Evolutionary conservation across 2,797 vertebrate genomes (phyloP), one percentile per base, ranked within the genome.

Genomic region (Xerus rutilus): DNA sequence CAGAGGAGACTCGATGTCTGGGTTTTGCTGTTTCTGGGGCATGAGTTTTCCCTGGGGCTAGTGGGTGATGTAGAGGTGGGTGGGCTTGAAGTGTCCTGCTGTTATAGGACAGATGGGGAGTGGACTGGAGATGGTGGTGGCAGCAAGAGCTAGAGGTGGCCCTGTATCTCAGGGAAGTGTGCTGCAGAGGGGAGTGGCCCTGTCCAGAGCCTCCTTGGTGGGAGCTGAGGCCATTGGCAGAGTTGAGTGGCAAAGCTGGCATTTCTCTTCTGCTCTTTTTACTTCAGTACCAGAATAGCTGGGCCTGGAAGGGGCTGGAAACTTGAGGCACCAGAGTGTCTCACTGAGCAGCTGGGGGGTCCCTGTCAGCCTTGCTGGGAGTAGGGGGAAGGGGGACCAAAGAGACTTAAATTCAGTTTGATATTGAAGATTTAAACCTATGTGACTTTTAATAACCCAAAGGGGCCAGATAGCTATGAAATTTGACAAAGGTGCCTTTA

Each of bases 371-470:
- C 64, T 89, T 23, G 23, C 43, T 87, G 17, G 25, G 59, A 35
- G 9, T 39, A 18, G n/a, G n/a, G 14, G 45, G 7, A 47, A 17
- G 28, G 47, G 43, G 88, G 72, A 28, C 43, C 86, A 84, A 52
- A 12, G 20, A 47, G 20, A 93, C 54, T 87, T 45, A 79, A 93
- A 91, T 95, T 76, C 76, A 86, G 17, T 79, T 59, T 89, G 88
- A 96, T 74, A 78, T 57, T 73, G 67, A 96, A 91, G 69, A 89
- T 95, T 84, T 86, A 84, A 93, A 74, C 23, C 23, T 88, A 28
- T 12, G 23, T 92, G 90, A 72, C 64, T 95, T 97, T 87, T 72
- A 94, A 93, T 92, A 93, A 83, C 8, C 91, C 47, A 35, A 91
- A 88, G 67, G 81, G 86, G 89, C 79, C 88, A 39, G 78, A 85